Evolutionary conservation across 2,113 vertebrate genomes (phyloP), one percentile per base, ranked within the genome.

Genomic region (Heterotilapia buettikoferi): DNA sequence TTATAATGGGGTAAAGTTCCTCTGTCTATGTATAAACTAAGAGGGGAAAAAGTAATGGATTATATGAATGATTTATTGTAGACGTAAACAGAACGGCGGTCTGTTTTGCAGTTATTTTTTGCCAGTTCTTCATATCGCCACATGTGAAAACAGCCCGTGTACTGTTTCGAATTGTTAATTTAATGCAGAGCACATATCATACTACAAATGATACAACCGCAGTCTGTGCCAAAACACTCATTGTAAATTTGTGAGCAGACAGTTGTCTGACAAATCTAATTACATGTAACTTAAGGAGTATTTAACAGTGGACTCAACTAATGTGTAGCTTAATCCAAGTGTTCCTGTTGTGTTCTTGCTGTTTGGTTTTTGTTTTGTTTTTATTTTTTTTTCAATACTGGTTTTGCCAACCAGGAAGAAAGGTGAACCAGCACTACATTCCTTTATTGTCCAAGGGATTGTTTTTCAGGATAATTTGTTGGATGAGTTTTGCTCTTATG

Each of bases 401-500:
- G 43, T 91, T 54, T 90, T 88, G 12, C 19, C 73, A 87, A 18
- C 36, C 38, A 53, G 83, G 7, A 66, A 53, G 33, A 86, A 82
- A 88, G 63, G 86, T 19, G 38, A 92, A 91, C 84, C 87, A 86
- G 89, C 92, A 89, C 90, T 95, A 96, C 95, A 96, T 97, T 97
- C 96, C 95, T 92, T 57, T 45, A 43, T 84, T 86, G 43, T 92
- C 18, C 6, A 88, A 80, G 76, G 76, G 31, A 91, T 90, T 80
- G 40, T 87, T 93, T 94, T 84, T 50, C 43, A 45, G 12, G 7
- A 21, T 68, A 40, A 82, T 84, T 89, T 59, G 21, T 90, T 93
- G 80, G 45, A 84, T 88, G 57, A 84, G 38, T 89, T 86, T 86
- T 80, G 19, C 59, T 86, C 47, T 85, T 68, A 89, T 81, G 43